Conservation (phyloP, 2,113 vertebrate genomes). For the Progne subis region DNA sequence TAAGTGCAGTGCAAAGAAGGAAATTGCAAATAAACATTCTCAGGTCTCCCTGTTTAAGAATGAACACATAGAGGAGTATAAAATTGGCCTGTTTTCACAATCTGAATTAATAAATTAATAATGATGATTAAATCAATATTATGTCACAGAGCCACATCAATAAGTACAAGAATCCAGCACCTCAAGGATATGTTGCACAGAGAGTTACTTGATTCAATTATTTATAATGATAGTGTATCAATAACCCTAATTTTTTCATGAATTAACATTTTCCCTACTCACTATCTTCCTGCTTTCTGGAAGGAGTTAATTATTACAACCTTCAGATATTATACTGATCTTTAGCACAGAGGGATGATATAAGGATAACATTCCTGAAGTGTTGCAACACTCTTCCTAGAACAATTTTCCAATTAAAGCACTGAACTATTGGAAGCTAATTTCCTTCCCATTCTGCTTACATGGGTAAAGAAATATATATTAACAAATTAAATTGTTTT, state of each 20-base stretch:
- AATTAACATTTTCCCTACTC: conserved; percentile 43
- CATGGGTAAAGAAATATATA: background rate
- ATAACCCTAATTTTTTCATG: conserved; percentile 33
- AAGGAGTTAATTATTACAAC: conserved; percentile 39
- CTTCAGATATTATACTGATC: background rate
- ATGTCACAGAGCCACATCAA: conserved; percentile 38
- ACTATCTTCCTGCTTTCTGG: background rate
- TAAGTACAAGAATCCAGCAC: conserved; percentile 38
- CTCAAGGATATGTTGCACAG: conserved; percentile 35
- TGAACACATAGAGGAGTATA: background rate
- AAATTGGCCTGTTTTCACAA: conserved; percentile 43
- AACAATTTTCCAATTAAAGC: background rate
- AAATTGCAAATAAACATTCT: conserved; percentile 35
- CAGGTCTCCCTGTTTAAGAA: background rate
- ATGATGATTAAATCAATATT: conserved; percentile 62
- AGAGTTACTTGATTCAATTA: conserved; percentile 57
- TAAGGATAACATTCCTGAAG: conserved; percentile 3
- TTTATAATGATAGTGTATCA: conserved; percentile 51
- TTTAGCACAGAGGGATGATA: background rate
- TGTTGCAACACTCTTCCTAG: background rate
- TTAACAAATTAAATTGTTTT: background rate
- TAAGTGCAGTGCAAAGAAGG: background rate
- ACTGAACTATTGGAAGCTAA: background rate
- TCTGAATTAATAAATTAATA: conserved; percentile 48
- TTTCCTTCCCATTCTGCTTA: background rate